Evolutionary conservation across 2,888 invertebrate genomes (phyloP), one percentile per base, ranked within the genome.

Genomic region (Catocala nupta): DNA sequence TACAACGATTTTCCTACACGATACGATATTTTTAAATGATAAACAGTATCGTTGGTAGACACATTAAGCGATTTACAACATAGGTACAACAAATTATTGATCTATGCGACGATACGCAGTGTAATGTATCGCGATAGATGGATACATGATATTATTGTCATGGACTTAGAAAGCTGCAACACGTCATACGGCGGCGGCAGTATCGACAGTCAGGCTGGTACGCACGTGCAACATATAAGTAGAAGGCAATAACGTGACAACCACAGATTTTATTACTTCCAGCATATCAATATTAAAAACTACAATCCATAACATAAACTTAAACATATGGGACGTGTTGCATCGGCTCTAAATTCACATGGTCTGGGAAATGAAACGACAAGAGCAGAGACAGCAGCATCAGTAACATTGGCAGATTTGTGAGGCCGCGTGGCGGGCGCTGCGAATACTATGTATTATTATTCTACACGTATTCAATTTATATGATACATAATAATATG

Each of bases 341-440:
- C 49, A 51, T 49, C 10, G 63, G 44, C 63, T 65, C 60, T 72
- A 68, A 72, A 65, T 61, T 68, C 73, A 76, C 73, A 76, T 59
- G 57, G 34, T 68, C 65, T 25, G 25, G 25, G 25, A 25, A 25
- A 25, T 1, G 25, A 25, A 25, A 25, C 25, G 25, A 25, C 25
- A 25, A 4, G 25, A 25, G 25, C 25, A 25, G 25, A 25, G n/a
- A n/a, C n/a, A n/a, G n/a, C n/a, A n/a, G 4, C 25, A 3, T 25
- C 25, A 25, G 25, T 25, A 81, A 74, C 68, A 79, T 82, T 82
- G 83, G 81, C 85, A 87, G 85, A 85, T 84, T 81, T 83, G 74
- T 75, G 64, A 80, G 79, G 77, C 68, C 75, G 71, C 75, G 77
- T 66, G 74, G 70, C 71, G 76, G 82, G 77, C 81, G 73, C 73